Evolutionary conservation across 2,113 vertebrate species (phyloP), one percentile per base, ranked within the genome.

Genomic region (Lasiurus borealis): DNA sequence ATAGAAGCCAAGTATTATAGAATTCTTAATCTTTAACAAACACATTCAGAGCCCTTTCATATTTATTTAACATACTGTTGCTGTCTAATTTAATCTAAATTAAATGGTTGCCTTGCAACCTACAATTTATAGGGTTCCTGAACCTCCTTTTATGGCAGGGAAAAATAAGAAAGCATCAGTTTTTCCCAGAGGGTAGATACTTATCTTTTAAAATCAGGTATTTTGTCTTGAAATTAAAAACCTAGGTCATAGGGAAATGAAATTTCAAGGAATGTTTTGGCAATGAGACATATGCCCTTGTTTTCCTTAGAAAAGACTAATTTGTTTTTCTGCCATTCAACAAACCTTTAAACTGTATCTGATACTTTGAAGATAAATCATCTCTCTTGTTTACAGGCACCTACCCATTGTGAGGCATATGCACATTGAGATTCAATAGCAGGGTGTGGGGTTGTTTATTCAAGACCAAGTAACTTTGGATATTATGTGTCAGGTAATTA

Each of bases 21-120:
- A 97, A 98, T 94, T 97, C 94, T 97, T 98, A 97, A 98, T 98
- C 96, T 94, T 95, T 98, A 94, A 97, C 96, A 97, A 98, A 97
- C 96, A 93, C 85, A 95, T 97, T 98, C 96, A 93, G 88, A 96
- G 95, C 91, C 73, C 94, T 93, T 95, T 97, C 64, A 64, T 98
- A 97, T 98, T 98, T 98, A 97, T 98, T 98, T 98, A 98, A 98
- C 21, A 44, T 98, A 97, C 97, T 98, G 98, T 98, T 98, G 98
- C 97, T 98, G 96, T 98, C 97, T 98, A 98, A 98, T 98, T 98
- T 98, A 98, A 98, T 98, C 96, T 98, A 97, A 98, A 98, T 98
- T 98, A 98, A 98, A 98, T 98, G 93, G 77, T 89, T 98, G 90
- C 90, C 90, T 97, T 97, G 84, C 97, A 95, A 97, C 82, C 93